A percentile compares a stretch with the other conserved stretches of the same genome.
phyloP scores from a whole-genome alignment of 2,113 vertebrate species.

The Channa argus region DNA sequence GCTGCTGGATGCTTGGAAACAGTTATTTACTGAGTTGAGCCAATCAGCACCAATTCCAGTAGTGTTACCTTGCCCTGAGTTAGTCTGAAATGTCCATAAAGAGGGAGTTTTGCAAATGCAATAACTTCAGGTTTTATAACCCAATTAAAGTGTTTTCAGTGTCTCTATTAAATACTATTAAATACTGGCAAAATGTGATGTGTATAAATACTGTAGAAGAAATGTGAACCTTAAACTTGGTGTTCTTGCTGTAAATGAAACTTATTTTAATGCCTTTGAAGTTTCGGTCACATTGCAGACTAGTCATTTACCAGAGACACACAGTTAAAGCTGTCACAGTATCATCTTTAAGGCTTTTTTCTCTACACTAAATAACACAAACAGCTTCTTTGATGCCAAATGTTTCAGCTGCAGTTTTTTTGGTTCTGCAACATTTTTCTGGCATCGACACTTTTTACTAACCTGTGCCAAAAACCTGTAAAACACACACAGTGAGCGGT shows the following conservation, averaged over 20 bases:
- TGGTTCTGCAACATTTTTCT: constrained; percentile 43
- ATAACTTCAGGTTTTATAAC: constrained; percentile 17
- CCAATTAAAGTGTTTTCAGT: constrained; percentile 33
- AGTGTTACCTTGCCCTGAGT: constrained; percentile 21
- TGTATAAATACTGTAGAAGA: constrained; percentile 8
- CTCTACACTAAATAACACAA: constrained; percentile 34
- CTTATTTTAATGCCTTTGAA: no score
- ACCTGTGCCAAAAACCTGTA: constrained; percentile 56
- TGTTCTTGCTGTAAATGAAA: neutral
- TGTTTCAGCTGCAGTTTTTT: constrained; percentile 54
- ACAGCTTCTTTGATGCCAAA: constrained; percentile 56
- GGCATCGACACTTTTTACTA: constrained; percentile 54
- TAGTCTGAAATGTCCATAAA: constrained; percentile 32
- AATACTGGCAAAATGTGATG: constrained; percentile 9
- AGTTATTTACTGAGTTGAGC: constrained; percentile 28
- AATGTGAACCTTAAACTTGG: constrained; percentile 1
- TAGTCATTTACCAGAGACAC: neutral
- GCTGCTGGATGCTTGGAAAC: constrained; percentile 41
- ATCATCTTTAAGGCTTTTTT: neutral
- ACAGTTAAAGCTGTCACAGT: constrained; percentile 31
- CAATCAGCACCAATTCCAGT: constrained; percentile 45
- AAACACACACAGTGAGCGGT: constrained; percentile 54
- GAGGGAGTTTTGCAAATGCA: constrained; percentile 30
- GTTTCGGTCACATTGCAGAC: neutral
- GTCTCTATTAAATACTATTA: constrained; percentile 30